These are phyloP conservation scores for Macrocentrus cingulum DNA, from an alignment of 1,140 invertebrate species.

Conservation along the genomic window DNA sequence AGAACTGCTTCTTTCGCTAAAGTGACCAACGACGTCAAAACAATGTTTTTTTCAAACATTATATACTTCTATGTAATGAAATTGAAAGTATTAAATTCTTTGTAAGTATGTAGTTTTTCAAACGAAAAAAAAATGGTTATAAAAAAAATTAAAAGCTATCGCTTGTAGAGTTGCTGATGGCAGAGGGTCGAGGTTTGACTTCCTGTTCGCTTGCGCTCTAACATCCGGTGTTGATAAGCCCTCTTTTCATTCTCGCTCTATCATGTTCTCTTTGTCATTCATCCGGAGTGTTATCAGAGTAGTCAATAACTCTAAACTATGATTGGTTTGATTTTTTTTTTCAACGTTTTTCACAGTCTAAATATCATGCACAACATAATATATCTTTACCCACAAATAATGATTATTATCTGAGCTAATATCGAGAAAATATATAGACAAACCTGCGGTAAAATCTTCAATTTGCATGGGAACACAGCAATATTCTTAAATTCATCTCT, in stretches of 20 bases:
- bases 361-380: too few species aligned
- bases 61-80: too few species aligned
- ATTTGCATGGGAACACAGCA: constrained; percentile 97
- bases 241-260: background rate
- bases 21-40: too few species aligned
- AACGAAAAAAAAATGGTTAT: constrained; percentile 1
- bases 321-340: background rate
- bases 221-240: constrained; percentile 28
- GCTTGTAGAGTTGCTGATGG: constrained; percentile 15
- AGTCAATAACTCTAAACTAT: constrained; percentile 13
- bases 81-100: too few species aligned
- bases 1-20: too few species aligned
- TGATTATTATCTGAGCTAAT: too few species aligned
- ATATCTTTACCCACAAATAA: too few species aligned
- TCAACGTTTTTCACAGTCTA: too few species aligned
- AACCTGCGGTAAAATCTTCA: constrained; percentile 82
- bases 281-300: constrained; percentile 20
- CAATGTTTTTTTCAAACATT: too few species aligned
- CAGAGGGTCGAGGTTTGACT: constrained; percentile 19
- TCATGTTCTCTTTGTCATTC: constrained; percentile 8
- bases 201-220: constrained; percentile 21
- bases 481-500: constrained; percentile 94
- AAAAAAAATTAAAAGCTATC: constrained; percentile 24
- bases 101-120: too few species aligned
- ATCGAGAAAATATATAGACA: constrained; percentile 24